Evolutionary conservation across 2,888 invertebrate species (phyloP).

Genomic region (Tiliacea citrago): DNA sequence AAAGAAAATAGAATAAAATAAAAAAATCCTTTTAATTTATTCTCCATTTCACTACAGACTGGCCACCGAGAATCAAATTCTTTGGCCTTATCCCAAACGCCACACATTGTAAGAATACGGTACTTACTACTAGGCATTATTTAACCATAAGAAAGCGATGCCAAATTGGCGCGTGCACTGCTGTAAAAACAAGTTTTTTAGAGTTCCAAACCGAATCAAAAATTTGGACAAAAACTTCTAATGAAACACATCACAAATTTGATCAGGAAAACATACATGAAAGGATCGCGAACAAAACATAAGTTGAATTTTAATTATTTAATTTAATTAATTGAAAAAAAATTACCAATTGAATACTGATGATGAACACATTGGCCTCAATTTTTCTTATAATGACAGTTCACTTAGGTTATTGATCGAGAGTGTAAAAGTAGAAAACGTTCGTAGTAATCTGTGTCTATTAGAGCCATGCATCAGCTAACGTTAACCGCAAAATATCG

Average conservation of each 20-base stretch:
- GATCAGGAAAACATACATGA: neutral
- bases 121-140: constrained; percentile 16
- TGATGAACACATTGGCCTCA: neutral
- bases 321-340: neutral
- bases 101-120: constrained; percentile 32
- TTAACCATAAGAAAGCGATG: constrained; percentile 23
- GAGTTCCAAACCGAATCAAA: neutral
- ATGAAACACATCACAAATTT: neutral
- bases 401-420: constrained; percentile 37
- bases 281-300: neutral
- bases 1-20: neutral
- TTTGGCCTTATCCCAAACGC: constrained; percentile 47
- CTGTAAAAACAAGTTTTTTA: neutral
- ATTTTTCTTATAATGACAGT: neutral
- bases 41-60: constrained; percentile 6
- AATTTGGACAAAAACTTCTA: neutral
- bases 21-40: neutral
- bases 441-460: constrained; percentile 40
- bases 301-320: neutral
- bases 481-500: constrained; percentile 35
- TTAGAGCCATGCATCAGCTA: constrained; percentile 27
- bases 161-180: constrained; percentile 36
- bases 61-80: constrained; percentile 19
- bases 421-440: constrained; percentile 31
- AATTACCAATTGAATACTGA: neutral